phyloP scores from a whole-genome alignment of 2,888 invertebrate species.

The Caenorhabditis angaria region DNA sequence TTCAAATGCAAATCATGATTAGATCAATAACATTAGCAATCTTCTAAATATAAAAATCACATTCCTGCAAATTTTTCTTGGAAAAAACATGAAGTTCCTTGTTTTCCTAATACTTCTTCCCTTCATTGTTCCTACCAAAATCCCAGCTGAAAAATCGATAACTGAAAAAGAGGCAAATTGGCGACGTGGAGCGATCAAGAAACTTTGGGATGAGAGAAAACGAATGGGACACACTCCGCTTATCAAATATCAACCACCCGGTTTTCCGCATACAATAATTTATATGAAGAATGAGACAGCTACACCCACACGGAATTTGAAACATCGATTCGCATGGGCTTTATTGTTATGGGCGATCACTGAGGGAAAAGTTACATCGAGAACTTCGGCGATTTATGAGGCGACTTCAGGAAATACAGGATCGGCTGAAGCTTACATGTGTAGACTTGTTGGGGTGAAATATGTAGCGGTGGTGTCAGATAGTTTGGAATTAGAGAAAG shows the following conservation, averaged over 20 bases:
- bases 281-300: slow-evolving; percentile 64
- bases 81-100: too few relatives aligned
- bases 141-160: too few relatives aligned
- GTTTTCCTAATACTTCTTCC: too few relatives aligned
- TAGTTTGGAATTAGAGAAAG: slow-evolving; percentile 59
- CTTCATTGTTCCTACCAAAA: too few relatives aligned
- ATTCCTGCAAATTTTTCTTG: too few relatives aligned
- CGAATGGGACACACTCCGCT: slow-evolving; percentile 63
- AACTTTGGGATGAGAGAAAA: slow-evolving; percentile 57
- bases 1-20: too few relatives aligned
- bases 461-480: slow-evolving; percentile 64
- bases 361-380: slow-evolving; percentile 51
- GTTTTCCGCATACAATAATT: slow-evolving; percentile 53
- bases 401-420: slow-evolving; percentile 68
- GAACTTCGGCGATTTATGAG: slow-evolving; percentile 62
- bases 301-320: slow-evolving; percentile 57
- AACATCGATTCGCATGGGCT: slow-evolving; percentile 67
- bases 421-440: slow-evolving; percentile 67
- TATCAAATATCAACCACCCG: slow-evolving; percentile 41
- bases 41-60: too few relatives aligned
- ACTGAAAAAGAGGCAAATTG: too few relatives aligned
- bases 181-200: slow-evolving; percentile 50
- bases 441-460: slow-evolving; percentile 52
- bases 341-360: slow-evolving; percentile 64
- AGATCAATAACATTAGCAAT: too few relatives aligned